phyloP scores from a whole-genome alignment of 2,113 vertebrate genomes.

The Chloropsis hardwickii region DNA sequence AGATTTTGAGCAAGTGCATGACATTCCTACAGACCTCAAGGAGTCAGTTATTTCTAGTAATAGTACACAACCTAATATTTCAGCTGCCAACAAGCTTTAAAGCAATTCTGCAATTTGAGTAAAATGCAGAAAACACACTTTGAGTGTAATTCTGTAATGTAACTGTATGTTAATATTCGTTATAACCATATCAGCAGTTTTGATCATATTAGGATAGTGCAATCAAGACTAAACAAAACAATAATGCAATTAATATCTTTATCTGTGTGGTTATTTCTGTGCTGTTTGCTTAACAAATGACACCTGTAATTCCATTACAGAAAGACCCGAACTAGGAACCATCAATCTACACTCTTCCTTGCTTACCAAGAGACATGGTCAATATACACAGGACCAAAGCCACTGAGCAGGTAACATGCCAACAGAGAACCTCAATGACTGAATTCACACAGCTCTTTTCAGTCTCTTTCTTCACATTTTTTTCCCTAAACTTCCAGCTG shows the following conservation, averaged over 20 bases:
- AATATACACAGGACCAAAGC: neutral
- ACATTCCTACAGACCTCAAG: neutral
- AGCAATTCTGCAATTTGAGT: neutral
- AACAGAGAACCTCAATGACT: neutral
- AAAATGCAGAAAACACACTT: neutral
- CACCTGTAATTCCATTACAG: neutral
- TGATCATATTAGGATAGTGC: neutral
- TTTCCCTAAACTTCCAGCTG: neutral
- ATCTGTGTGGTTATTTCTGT: neutral
- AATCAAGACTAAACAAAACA: slow-evolving; percentile 8
- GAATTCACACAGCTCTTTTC: neutral
- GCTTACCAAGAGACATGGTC: neutral
- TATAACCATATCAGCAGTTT: neutral
- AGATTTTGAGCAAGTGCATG: neutral
- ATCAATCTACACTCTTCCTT: neutral
- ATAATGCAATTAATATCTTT: slow-evolving; percentile 1
- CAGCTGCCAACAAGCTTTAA: neutral
- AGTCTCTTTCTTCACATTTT: neutral
- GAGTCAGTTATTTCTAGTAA: neutral
- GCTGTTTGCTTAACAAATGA: neutral
- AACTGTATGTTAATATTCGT: neutral
- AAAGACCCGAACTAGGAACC: neutral
- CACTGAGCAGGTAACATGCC: neutral
- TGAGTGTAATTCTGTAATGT: neutral
- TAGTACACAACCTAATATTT: neutral